Evolutionary conservation across 2,113 vertebrate genomes (phyloP).

Genomic region (Athene noctua): DNA sequence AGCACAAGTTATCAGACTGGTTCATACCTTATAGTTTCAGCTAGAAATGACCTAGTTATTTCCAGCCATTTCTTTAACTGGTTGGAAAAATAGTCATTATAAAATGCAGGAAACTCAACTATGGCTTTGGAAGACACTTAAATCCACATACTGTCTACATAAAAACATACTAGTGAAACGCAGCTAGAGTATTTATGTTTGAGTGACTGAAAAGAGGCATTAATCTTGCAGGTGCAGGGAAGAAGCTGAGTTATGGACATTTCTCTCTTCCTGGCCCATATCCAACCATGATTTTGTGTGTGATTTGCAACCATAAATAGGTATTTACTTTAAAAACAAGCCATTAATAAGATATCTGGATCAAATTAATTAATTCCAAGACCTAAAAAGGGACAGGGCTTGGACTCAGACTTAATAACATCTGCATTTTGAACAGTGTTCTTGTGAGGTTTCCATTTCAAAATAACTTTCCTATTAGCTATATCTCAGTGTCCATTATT

Average conservation of each 20-base stretch:
- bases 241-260: neutral
- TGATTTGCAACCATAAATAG: neutral
- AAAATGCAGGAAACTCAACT: neutral
- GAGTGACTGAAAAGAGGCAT: neutral
- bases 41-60: neutral
- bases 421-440: neutral
- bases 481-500: neutral
- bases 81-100: neutral
- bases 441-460: neutral
- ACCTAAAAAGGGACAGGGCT: neutral
- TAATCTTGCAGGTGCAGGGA: neutral
- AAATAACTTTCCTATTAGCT: neutral
- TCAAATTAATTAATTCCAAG: neutral
- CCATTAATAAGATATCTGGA: neutral
- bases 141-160: neutral
- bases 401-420: neutral
- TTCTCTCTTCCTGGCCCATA: neutral
- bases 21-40: neutral
- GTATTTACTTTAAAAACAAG: neutral
- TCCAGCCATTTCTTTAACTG: neutral
- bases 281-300: neutral
- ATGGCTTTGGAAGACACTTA: neutral
- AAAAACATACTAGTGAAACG: neutral
- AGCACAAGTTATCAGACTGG: neutral
- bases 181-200: neutral